Conservation (phyloP, 2,113 vertebrate species). For the Phainopepla nitens region DNA sequence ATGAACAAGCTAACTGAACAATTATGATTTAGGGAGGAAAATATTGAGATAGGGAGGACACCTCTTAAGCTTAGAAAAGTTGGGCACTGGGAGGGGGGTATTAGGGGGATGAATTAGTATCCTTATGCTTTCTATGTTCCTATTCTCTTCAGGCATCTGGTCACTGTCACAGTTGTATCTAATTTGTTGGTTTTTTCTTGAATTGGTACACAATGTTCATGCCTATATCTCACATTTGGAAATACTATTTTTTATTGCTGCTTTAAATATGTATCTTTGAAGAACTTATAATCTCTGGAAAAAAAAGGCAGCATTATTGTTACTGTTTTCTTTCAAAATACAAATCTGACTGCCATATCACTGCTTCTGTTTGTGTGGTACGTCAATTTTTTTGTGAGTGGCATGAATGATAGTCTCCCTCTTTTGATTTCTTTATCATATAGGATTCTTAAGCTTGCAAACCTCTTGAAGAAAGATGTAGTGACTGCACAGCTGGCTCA, state of each 20-base stretch:
- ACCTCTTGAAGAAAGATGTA: constrained; percentile 83
- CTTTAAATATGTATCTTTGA: too few species aligned
- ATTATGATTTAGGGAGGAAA: background rate
- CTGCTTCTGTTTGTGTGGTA: constrained; percentile 86
- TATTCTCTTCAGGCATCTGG: background rate
- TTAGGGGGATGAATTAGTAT: background rate
- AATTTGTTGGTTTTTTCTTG: background rate
- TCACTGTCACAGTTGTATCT: background rate
- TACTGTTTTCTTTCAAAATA: constrained; percentile 89
- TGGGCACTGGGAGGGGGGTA: background rate
- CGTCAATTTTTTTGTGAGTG: constrained; percentile 88
- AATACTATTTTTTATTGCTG: too few species aligned
- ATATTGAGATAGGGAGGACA: background rate
- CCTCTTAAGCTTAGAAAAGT: background rate
- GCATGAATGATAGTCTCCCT: constrained; percentile 81
- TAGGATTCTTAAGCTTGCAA: constrained; percentile 91
- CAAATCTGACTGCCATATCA: constrained; percentile 92
- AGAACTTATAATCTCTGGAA: constrained; percentile 84
- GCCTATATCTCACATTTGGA: constrained; percentile 84
- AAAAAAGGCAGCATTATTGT: constrained; percentile 88
- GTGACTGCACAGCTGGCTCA: constrained; percentile 69
- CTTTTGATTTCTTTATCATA: constrained; percentile 78
- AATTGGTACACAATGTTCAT: constrained; percentile 80
- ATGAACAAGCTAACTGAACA: background rate
- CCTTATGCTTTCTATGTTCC: background rate